Evolutionary conservation across 2,797 vertebrate genomes (phyloP), one percentile per base, ranked within the genome.

Genomic region (Xiphorhynchus erythropygius): DNA sequence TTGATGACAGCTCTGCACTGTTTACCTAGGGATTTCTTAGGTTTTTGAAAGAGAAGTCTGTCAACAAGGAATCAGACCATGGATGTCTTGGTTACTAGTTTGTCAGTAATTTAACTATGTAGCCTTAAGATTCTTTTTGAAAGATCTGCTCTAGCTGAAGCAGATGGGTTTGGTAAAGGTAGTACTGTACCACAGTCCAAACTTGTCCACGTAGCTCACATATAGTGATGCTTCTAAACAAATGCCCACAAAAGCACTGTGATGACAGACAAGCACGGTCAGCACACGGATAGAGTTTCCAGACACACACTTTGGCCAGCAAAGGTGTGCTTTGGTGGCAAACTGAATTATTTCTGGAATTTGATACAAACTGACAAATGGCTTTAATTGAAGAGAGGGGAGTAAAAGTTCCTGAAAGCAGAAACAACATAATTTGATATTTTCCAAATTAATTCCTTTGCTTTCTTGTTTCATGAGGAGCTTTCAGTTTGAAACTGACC

Each of bases 11-110:
- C 49, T 90, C 79, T 84, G 39, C 33, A 46, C 30, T 89, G 18
- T 79, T 93, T 88, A n/a, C 14, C 80, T 62, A 57, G 37, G 14
- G 39, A 49, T 93, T 87, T 84, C 83, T 87, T 84, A 56, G 13
- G 19, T 86, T 90, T 91, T 70, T 93, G 33, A 93, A 84, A 92
- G 62, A 76, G 65, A 85, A 86, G 11, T 67, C 84, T 75, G 39
- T 79, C 90, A 89, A 59, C 7, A 3, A 90, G 70, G 39, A 59
- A 70, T 92, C 35, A 73, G 74, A 46, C 65, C 52, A 39, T 39
- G 57, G 55, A 42, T 64, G 62, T 81, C 50, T 85, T 78, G 37
- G 56, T 64, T 81, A 52, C 49, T 71, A 47, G 41, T 59, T 77
- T 9, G 10, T 50, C 57, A 46, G 57, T 81, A 74, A 69, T 70